A percentile compares a stretch with the other conserved stretches of the same genome.
phyloP scores from a whole-genome alignment of 2,888 invertebrate species.

The Gibbula magus region DNA sequence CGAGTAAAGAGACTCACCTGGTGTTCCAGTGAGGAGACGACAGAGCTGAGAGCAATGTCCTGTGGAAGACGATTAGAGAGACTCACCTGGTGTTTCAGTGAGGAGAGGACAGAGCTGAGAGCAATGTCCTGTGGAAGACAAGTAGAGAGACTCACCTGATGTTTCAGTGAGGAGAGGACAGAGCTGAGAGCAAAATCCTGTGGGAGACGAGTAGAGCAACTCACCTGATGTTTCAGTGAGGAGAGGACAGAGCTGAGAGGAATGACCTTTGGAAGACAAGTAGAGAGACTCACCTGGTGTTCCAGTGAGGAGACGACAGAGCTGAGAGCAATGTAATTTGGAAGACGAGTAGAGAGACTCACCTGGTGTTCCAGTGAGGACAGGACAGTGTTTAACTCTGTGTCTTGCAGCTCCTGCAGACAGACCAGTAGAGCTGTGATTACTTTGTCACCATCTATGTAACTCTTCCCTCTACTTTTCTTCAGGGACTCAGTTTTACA shows the following conservation, averaged over 20 bases:
- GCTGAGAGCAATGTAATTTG: neutral
- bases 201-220: neutral
- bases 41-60: too few species aligned
- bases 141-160: neutral
- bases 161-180: neutral
- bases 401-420: slow-evolving; percentile 67
- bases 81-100: neutral
- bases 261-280: too few species aligned
- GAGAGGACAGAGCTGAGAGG: neutral
- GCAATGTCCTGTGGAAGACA: too few species aligned
- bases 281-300: neutral
- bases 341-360: slow-evolving; percentile 17
- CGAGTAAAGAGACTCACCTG: too few species aligned
- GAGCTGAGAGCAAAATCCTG: neutral
- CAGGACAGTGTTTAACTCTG: slow-evolving; percentile 57
- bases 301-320: neutral
- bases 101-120: neutral
- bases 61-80: too few species aligned
- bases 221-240: neutral
- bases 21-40: too few species aligned
- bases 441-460: slow-evolving; percentile 49
- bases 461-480: slow-evolving; percentile 31
- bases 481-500: slow-evolving; percentile 44
- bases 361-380: slow-evolving; percentile 51
- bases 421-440: slow-evolving; percentile 54